Conservation (phyloP, 64 coral and sea anemone species). For the Hydrozoanthus tunicans region DNA sequence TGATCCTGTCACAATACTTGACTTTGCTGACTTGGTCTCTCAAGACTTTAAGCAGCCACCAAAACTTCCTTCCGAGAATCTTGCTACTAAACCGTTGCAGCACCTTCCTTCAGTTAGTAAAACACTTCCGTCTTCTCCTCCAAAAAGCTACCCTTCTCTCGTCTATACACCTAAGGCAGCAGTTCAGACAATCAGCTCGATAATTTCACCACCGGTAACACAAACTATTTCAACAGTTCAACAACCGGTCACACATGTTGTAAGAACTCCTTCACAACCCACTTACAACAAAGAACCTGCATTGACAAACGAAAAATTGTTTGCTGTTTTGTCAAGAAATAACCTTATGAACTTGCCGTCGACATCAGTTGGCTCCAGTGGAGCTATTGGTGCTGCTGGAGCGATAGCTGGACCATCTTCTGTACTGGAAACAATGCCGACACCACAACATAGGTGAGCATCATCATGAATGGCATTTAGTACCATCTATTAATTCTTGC, state of each 20-base stretch:
- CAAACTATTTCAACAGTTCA: conserved; percentile 56
- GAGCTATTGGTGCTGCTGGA: not conserved
- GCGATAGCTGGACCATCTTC: conserved; percentile 27
- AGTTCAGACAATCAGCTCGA: conserved; percentile 39
- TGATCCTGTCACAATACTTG: conserved; percentile 82
- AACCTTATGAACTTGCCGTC: conserved; percentile 31
- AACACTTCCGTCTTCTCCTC: conserved; percentile 53
- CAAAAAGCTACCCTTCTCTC: conserved; percentile 63
- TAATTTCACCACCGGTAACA: conserved; percentile 65
- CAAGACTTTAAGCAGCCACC: conserved; percentile 46
- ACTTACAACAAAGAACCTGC: conserved; percentile 33
- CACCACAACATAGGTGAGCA: conserved; percentile 61
- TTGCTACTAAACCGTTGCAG: conserved; percentile 51
- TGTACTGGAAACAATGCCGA: conserved; percentile 46
- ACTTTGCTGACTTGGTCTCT: conserved; percentile 85
- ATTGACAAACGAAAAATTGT: conserved; percentile 47
- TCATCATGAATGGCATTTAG: not conserved
- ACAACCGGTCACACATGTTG: conserved; percentile 39
- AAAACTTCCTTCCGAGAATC: conserved; percentile 50
- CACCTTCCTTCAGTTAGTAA: conserved; percentile 41
- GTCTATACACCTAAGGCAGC: conserved; percentile 56
- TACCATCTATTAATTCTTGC: too few species aligned
- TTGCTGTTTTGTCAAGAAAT: conserved; percentile 46
- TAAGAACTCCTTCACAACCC: conserved; percentile 48
- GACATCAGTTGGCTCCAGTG: conserved; percentile 24